These are phyloP conservation scores for Neoniphon sammara DNA, from an alignment of 2,797 vertebrate genomes.

Conservation along the genomic window DNA sequence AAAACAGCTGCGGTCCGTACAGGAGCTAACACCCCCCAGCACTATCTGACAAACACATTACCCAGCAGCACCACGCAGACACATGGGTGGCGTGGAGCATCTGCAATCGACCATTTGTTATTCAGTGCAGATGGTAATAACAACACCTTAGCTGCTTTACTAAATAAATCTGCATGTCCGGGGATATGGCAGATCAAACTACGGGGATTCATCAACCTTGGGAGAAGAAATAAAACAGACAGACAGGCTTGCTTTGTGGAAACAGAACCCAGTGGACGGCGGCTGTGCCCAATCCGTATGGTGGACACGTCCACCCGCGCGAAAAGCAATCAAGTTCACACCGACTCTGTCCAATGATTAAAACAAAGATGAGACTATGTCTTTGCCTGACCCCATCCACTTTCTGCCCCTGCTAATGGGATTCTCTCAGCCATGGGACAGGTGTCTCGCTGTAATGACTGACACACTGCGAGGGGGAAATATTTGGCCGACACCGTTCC, in stretches of 20 bases:
- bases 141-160: slow-evolving; percentile 9
- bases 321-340: slow-evolving; percentile 59
- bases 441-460: slow-evolving; percentile 55
- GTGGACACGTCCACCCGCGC: slow-evolving; percentile 47
- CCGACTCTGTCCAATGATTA: slow-evolving; percentile 56
- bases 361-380: slow-evolving; percentile 65
- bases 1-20: slow-evolving; percentile 41
- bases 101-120: slow-evolving; percentile 36
- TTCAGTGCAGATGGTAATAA: slow-evolving; percentile 33
- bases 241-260: slow-evolving; percentile 3
- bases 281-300: slow-evolving; percentile 33
- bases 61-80: background rate
- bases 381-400: slow-evolving; percentile 46
- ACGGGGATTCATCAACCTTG: slow-evolving; percentile 29
- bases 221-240: slow-evolving; percentile 6
- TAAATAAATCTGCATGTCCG: slow-evolving; percentile 39
- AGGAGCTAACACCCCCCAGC: slow-evolving; percentile 9
- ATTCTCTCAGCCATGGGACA: slow-evolving; percentile 39
- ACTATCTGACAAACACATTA: slow-evolving; percentile 7
- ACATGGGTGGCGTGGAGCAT: slow-evolving; percentile 18
- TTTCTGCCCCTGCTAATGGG: slow-evolving; percentile 49
- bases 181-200: slow-evolving; percentile 36
- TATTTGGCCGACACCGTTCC: slow-evolving; percentile 28
- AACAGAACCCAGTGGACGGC: background rate
- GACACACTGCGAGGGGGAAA: slow-evolving; percentile 31